Conservation (phyloP, 2,113 vertebrate genomes). For the Morone saxatilis region DNA sequence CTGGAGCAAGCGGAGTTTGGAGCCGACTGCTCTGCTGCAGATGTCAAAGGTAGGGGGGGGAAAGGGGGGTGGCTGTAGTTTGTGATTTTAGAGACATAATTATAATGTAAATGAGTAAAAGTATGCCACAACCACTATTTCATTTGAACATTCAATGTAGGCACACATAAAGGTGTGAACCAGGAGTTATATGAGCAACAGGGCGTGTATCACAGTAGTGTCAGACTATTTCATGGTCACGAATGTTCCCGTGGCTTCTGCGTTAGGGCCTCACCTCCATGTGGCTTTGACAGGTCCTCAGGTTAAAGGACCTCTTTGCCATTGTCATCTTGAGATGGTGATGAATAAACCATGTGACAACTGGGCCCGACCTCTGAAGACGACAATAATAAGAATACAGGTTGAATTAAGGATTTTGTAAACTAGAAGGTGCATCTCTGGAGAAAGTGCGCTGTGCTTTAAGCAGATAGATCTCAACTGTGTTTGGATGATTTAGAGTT, state of each 20-base stretch:
- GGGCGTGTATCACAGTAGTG: not conserved
- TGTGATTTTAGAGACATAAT: not conserved
- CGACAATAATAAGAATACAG: not conserved
- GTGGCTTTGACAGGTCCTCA: constrained; percentile 63
- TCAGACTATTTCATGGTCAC: not conserved
- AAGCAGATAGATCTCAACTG: too few relatives aligned
- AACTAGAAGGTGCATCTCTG: not conserved
- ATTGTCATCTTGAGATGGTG: not conserved
- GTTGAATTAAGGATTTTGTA: not conserved
- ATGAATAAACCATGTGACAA: not conserved
- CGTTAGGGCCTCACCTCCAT: constrained; percentile 28
- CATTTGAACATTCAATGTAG: not conserved
- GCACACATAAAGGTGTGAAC: not conserved
- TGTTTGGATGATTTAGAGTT: too few relatives aligned
- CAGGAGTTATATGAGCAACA: not conserved
- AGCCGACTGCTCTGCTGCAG: constrained; percentile 63
- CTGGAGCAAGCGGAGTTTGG: constrained; percentile 72
- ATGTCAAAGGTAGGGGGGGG: constrained; percentile 78
- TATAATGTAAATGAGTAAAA: not conserved
- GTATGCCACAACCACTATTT: too few relatives aligned
- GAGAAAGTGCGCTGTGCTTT: not conserved
- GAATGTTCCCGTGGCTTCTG: not conserved
- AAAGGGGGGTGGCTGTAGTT: not conserved
- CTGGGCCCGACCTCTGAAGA: not conserved
- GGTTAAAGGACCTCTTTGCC: not conserved